Conservation (phyloP, 2,797 vertebrate genomes). For the Ctenopoma kingsleyae region DNA sequence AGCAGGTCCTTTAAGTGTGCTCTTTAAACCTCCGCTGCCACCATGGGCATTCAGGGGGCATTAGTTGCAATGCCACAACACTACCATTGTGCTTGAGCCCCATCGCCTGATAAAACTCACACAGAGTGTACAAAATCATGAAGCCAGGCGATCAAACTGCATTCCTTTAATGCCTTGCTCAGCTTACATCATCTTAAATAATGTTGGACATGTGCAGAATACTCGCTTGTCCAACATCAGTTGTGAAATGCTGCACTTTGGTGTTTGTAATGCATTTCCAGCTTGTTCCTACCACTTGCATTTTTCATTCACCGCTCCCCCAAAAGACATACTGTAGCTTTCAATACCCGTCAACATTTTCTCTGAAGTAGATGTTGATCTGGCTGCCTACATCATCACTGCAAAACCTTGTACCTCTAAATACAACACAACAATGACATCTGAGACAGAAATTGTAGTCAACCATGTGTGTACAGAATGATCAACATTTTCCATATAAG, state of each 20-base stretch:
- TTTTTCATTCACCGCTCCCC: conserved; percentile 49
- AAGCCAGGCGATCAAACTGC: conserved; percentile 50
- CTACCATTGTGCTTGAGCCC: conserved; percentile 57
- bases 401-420: conserved; percentile 3
- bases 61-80: conserved; percentile 65
- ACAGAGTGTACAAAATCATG: conserved; percentile 17
- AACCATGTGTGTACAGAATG: background rate
- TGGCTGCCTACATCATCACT: conserved; percentile 15
- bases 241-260: conserved; percentile 42
- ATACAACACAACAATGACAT: background rate
- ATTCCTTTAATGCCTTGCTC: conserved; percentile 33
- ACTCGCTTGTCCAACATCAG: conserved; percentile 20
- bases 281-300: conserved; percentile 36
- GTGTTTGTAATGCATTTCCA: conserved; percentile 41
- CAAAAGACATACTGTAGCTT: conserved; percentile 46
- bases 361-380: conserved; percentile 37
- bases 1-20: conserved; percentile 61
- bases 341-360: conserved; percentile 48
- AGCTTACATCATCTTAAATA: conserved; percentile 61
- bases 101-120: conserved; percentile 38
- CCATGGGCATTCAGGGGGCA: conserved; percentile 74
- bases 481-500: background rate
- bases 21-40: conserved; percentile 71
- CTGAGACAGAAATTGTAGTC: background rate
- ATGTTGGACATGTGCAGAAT: conserved; percentile 44